Evolutionary conservation across 92 coral and sea anemone species (phyloP), one percentile per base, ranked within the genome.

Genomic region (Siderastrea siderea): DNA sequence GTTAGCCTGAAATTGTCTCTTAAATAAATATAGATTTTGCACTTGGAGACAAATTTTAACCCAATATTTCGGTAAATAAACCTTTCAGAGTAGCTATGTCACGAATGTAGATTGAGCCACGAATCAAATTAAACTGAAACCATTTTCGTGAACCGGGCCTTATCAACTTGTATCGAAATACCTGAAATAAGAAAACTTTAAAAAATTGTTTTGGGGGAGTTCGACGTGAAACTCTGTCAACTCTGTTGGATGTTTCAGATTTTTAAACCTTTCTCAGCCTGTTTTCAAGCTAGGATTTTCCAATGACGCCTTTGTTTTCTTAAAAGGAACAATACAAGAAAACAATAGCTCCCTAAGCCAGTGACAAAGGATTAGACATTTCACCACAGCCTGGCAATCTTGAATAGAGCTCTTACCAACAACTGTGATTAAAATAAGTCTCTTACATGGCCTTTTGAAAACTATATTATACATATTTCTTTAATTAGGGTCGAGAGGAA

Each of bases 21-120:
- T 2, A 10, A 69, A 78, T n/a, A 78, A 13, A 82, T 45, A 52
- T 6, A 44, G 46, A 12, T 49, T 47, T 4, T 12, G 47, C 1
- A 62, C 38, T 43, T 14, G 47, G 45, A 19, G 68, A 58, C 11
- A 48, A 74, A 51, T 6, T n/a, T 73, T 46, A 4, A 26, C 58
- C 77, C 79, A 59, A 70, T 82, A 70, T 47, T 70, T 67, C 43
- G 9, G 15, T 11, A 5, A 68, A 55, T 67, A 6, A 70, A 70
- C 7, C 7, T 70, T 69, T 47, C n/a, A 46, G 5, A 47, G 3
- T 7, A 13, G 26, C 1, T 13, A 5, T 13, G 17, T 17, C 66
- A 61, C 2, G 66, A 13, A 61, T 7, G 38, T 26, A 26, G 38
- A 26, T 26, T 26, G 38, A 26, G 0, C 38, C 38, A 26, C 38